Evolutionary conservation across 2,888 invertebrate genomes (phyloP), one percentile per base, ranked within the genome.

Genomic region (Idaea aversata): DNA sequence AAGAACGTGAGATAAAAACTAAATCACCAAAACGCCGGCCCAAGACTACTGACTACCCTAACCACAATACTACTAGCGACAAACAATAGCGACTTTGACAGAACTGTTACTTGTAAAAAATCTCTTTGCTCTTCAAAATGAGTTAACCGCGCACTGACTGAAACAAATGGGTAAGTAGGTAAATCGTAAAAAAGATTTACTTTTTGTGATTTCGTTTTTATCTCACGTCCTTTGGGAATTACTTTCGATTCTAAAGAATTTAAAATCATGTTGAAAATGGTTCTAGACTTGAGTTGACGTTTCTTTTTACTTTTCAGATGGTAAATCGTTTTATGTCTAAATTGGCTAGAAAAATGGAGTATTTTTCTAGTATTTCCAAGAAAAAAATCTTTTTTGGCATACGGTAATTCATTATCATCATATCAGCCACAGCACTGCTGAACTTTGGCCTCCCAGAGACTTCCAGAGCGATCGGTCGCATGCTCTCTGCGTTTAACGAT

Each of bases 1-100:
- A 47, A 47, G 47, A 47, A 47, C 47, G 47, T 47, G 47, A 47
- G 47, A 47, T 47, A 47, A 47, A 47, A 47, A 47, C 47, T 47
- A 47, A 47, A 47, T 47, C 47, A 10, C 47, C 47, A 10, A 47
- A 47, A 47, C 10, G 47, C 47, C 13, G 47, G 47, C 47, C 47
- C 5, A 47, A 47, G 47, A 47, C 47, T 47, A 13, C 47, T 5
- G 47, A 13, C 47, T 47, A 10, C 47, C 47, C 47, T 13, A 47
- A 6, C 13, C 47, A 47, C 47, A 47, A 47, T 47, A 47, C 7
- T 13, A 13, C 7, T 7, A 47, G 47, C 47, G 25, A 25, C 25
- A 25, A 25, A 25, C 25, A 25, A 25, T 3, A 25, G 25, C 25
- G 25, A 25, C 25, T 25, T 25, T 25, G 25, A 25, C 3, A n/a